Conservation (phyloP, 2,113 vertebrate genomes). For the Callospermophilus lateralis region DNA sequence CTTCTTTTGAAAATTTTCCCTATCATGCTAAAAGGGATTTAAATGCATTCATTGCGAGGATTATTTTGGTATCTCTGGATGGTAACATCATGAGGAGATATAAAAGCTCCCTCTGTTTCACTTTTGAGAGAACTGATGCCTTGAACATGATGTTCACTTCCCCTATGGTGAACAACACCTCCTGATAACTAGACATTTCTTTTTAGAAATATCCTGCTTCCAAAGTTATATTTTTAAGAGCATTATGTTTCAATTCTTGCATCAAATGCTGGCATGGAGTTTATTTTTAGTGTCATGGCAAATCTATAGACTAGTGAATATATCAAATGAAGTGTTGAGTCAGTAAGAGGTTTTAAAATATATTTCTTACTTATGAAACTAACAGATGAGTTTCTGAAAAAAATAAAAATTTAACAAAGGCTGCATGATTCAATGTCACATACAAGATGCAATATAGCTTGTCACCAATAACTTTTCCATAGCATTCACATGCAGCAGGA, state of each 20-base stretch:
- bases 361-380: slow-evolving; percentile 67
- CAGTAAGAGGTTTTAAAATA: slow-evolving; percentile 66
- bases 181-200: slow-evolving; percentile 36
- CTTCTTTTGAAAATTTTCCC: slow-evolving; percentile 53
- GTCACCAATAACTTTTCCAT: slow-evolving; percentile 27
- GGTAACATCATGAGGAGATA: not conserved
- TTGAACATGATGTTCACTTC: slow-evolving; percentile 46
- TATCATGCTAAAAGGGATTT: slow-evolving; percentile 38
- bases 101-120: slow-evolving; percentile 38
- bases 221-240: slow-evolving; percentile 51
- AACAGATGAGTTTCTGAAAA: slow-evolving; percentile 58
- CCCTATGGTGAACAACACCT: not conserved
- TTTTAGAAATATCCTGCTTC: slow-evolving; percentile 60
- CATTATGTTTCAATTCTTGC: slow-evolving; percentile 47
- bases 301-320: slow-evolving; percentile 58
- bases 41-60: slow-evolving; percentile 46
- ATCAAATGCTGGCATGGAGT: slow-evolving; percentile 46
- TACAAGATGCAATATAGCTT: not conserved
- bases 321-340: slow-evolving; percentile 21
- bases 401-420: slow-evolving; percentile 60
- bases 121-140: slow-evolving; percentile 12
- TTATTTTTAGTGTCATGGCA: slow-evolving; percentile 64
- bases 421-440: slow-evolving; percentile 17
- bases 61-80: slow-evolving; percentile 46
- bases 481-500: slow-evolving; percentile 8